Evolutionary conservation across 2,888 invertebrate genomes (phyloP).

Genomic region (Caenorhabditis becei): DNA sequence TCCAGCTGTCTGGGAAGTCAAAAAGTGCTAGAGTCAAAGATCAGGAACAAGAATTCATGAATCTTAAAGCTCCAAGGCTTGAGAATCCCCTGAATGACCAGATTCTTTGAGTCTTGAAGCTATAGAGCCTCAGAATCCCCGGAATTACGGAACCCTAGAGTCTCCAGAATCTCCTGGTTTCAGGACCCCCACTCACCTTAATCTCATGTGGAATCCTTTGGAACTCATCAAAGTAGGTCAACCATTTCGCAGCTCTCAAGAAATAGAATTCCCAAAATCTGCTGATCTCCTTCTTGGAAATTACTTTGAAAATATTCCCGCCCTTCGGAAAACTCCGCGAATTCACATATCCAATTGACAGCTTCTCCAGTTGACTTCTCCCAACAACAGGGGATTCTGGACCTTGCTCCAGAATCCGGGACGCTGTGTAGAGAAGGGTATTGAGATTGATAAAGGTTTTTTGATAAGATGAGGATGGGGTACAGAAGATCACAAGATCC

Average conservation of each 20-base stretch:
- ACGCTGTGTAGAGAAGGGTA: slow-evolving; percentile 2
- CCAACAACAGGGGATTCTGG: slow-evolving; percentile 13
- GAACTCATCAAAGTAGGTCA: slow-evolving; percentile 44
- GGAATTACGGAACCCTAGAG: no score
- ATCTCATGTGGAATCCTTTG: slow-evolving; percentile 34
- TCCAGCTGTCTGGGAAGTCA: no score
- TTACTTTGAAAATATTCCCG: not conserved
- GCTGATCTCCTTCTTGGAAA: not conserved
- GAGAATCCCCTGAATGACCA: no score
- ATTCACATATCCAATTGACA: slow-evolving; percentile 1
- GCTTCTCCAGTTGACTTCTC: slow-evolving; percentile 12
- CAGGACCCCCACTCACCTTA: no score
- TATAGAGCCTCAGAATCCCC: no score
- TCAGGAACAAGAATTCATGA: no score
- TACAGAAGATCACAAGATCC: slow-evolving; percentile 26
- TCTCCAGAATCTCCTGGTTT: no score
- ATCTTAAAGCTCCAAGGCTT: no score
- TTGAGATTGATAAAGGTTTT: slow-evolving; percentile 41
- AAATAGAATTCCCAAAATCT: slow-evolving; percentile 40
- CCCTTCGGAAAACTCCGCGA: not conserved
- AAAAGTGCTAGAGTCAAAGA: no score
- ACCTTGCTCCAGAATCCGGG: not conserved
- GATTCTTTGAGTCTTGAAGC: no score
- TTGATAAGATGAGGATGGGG: slow-evolving; percentile 2
- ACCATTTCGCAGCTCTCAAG: slow-evolving; percentile 28